Base-by-base conservation (phyloP, 1,140 invertebrate genomes). In the Sesamia nonagrioides region DNA sequence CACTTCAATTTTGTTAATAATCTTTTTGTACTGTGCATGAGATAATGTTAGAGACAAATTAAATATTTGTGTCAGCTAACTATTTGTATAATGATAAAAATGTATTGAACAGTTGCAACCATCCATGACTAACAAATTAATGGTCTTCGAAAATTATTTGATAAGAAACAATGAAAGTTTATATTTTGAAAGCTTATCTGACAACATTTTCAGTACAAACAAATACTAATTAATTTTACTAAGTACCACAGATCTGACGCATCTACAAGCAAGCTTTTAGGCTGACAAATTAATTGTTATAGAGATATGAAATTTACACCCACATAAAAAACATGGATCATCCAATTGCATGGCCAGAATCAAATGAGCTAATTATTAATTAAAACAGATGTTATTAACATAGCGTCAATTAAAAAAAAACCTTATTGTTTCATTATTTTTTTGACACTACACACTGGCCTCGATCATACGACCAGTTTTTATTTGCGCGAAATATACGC, bases 401-500 rank as follows among this genome's bases (percentile, higher is more conserved):
- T n/a, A 7, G 58, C 27, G 77, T 17, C 42, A 21, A 73, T 17
- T 15, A 79, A 40, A 66, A 74, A n/a, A 74, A 66, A 79, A 52
- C 42, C 18, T 40, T 37, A 68, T 56, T 68, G 69, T 66, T 78
- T 74, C 48, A 58, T 74, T n/a, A 42, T 42, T 66, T 42, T 77
- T 61, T 54, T 66, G 40, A 35, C 77, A 63, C 37, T 35, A 50
- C 17, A 18, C 45, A 77, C 60, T 21, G 21, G 45, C 75, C n/a
- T 63, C 15, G 11, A 54, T 42, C 52, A 52, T 54, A 50, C 66
- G 61, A 45, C 27, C 68, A 72, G 73, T 40, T 78, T 78, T 78
- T 68, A 75, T 79, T 79, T 81, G 78, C 78, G 78, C 78, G 78
- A 76, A 80, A 76, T 52, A 76, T 80, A 80, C 69, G 58, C 60